Evolutionary conservation across 2,113 vertebrate genomes (phyloP).

Genomic region (Percopsis transmontana): DNA sequence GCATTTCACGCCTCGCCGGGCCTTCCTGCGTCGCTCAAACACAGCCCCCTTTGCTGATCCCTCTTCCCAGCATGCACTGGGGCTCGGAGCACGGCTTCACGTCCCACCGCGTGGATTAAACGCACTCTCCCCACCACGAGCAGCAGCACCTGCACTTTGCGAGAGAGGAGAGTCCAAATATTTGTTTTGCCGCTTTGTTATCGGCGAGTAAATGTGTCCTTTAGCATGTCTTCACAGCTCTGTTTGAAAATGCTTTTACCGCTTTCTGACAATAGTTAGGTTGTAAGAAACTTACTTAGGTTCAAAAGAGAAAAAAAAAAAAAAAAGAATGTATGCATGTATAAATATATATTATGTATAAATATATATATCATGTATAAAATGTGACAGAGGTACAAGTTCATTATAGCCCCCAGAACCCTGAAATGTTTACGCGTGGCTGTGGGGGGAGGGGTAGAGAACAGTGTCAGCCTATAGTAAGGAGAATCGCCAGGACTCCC

Average conservation of each 20-base stretch:
- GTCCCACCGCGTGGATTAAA: conserved; percentile 10
- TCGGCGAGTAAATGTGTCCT: not conserved
- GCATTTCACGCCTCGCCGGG: conserved; percentile 43
- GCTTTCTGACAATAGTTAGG: no score
- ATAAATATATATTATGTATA: no score
- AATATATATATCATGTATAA: no score
- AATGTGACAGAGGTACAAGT: no score
- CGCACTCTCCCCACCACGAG: conserved; percentile 17
- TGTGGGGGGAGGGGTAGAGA: no score
- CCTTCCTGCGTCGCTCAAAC: conserved; percentile 44
- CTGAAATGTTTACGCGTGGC: no score
- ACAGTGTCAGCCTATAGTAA: no score
- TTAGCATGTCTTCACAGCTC: not conserved
- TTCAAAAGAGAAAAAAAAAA: no score
- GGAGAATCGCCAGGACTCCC: no score
- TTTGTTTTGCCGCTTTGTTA: not conserved
- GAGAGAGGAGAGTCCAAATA: not conserved
- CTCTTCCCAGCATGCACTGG: conserved; percentile 42
- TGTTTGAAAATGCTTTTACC: not conserved
- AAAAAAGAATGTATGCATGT: no score
- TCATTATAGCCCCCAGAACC: no score
- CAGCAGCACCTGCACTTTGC: conserved; percentile 2
- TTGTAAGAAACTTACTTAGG: no score
- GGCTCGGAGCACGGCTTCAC: conserved; percentile 13
- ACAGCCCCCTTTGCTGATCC: conserved; percentile 49